These are phyloP conservation scores for Misgurnus mizolepis DNA, from an alignment of 2,113 vertebrate species.

Conservation along the genomic window DNA sequence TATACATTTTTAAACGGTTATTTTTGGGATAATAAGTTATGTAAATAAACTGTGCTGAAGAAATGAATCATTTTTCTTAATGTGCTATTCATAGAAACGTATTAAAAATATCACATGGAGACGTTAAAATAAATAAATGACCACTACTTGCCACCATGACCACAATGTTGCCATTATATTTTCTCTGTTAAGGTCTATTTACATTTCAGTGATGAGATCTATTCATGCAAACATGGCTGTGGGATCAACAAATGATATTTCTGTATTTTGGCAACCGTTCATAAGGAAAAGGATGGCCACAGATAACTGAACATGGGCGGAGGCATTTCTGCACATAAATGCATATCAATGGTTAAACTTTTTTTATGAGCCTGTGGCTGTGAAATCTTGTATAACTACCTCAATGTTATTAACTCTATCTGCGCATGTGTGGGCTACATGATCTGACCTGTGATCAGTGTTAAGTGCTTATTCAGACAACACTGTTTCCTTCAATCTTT, in stretches of 20 bases:
- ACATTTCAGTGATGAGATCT: conserved; percentile 21
- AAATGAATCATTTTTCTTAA: not conserved
- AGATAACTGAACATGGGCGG: not conserved
- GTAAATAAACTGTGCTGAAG: not conserved
- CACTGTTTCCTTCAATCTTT: conserved; percentile 35
- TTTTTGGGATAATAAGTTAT: not conserved
- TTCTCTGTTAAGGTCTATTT: conserved; percentile 28
- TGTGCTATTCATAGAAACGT: not conserved
- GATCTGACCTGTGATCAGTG: conserved; percentile 34
- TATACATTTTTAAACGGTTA: not conserved
- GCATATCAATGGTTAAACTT: conserved; percentile 14
- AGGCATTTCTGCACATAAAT: not conserved
- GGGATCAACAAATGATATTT: conserved; percentile 12
- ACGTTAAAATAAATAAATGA: conserved; percentile 5
- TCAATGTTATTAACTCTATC: conserved; percentile 53
- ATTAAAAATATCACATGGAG: not conserved
- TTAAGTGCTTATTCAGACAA: conserved; percentile 52
- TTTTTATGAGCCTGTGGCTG: conserved; percentile 51
- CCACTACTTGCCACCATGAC: conserved; percentile 8
- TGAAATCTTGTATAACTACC: conserved; percentile 48
- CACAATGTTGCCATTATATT: conserved; percentile 18
- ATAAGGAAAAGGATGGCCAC: conserved; percentile 15
- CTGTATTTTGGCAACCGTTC: conserved; percentile 27
- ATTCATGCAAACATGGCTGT: conserved; percentile 32
- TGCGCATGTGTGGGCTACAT: conserved; percentile 50